A percentile compares a stretch with the other conserved stretches of the same genome.
Conservation (phyloP, 1,140 invertebrate genomes). For the Achatina immaculata region DNA sequence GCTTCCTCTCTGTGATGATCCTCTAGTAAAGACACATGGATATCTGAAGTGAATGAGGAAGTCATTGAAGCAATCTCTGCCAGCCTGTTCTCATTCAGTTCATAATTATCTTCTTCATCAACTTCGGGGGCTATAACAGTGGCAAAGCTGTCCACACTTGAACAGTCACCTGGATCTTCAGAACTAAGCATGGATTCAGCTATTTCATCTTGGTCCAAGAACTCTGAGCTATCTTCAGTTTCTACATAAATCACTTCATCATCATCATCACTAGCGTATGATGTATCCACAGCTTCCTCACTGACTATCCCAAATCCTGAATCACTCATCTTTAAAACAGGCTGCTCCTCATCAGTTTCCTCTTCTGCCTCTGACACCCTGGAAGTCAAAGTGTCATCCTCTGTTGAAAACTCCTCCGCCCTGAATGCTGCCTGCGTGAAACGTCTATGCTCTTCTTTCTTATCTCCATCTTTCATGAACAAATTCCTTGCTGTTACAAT, state of each 20-base stretch:
- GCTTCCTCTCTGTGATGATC: conserved; percentile 10
- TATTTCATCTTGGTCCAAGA: conserved; percentile 35
- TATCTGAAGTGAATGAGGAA: conserved; percentile 71
- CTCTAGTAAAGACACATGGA: conserved; percentile 54
- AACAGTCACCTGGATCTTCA: conserved; percentile 75
- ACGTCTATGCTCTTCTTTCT: background rate
- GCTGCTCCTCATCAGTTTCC: background rate
- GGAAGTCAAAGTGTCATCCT: background rate
- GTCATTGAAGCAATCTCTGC: conserved; percentile 69
- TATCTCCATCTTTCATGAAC: background rate
- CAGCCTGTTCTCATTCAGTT: conserved; percentile 75
- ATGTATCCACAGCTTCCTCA: background rate
- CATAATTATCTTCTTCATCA: conserved; percentile 85
- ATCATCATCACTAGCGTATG: background rate
- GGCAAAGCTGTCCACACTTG: conserved; percentile 88
- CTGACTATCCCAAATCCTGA: background rate
- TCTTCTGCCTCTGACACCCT: background rate
- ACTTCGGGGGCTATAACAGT: conserved; percentile 72
- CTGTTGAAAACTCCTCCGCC: background rate
- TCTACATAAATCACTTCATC: background rate
- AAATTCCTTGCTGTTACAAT: background rate
- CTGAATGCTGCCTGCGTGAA: background rate
- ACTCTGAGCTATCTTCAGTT: background rate
- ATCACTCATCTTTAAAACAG: conserved; percentile 2
- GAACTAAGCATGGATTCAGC: background rate